Conservation (phyloP, 2,113 vertebrate genomes). For the Furnarius figulus region DNA sequence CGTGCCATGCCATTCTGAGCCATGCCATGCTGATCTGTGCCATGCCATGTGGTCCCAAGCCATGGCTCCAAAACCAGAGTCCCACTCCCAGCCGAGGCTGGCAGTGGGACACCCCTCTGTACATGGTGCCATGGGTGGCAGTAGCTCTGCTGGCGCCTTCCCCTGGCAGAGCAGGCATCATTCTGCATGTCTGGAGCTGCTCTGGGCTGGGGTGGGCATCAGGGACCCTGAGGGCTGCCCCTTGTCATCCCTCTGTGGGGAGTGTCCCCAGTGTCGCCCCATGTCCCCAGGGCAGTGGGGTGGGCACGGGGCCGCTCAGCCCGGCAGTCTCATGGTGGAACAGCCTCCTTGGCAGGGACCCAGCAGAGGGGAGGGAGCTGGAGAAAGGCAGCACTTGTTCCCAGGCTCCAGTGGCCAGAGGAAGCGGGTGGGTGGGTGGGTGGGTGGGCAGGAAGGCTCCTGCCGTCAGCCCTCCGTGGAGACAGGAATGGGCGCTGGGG, state of each 20-base stretch:
- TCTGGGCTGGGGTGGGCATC: accelerated
- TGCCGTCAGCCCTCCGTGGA: neutral
- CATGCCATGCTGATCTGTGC: neutral
- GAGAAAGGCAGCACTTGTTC: conserved; percentile 7
- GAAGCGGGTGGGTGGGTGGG: neutral
- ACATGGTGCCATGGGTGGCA: accelerated
- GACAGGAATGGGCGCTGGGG: neutral
- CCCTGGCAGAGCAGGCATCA: neutral
- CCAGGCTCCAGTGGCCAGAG: neutral
- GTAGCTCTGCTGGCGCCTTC: neutral
- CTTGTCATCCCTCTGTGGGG: accelerated
- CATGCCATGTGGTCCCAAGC: neutral
- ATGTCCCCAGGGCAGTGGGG: neutral
- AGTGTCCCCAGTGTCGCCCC: neutral
- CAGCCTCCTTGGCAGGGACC: neutral
- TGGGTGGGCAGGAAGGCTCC: conserved; percentile 37
- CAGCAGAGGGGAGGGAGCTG: neutral
- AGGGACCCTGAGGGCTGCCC: accelerated
- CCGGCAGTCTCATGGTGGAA: neutral
- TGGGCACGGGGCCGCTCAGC: neutral
- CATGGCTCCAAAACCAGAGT: accelerated
- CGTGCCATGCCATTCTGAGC: neutral
- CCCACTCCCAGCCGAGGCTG: no score
- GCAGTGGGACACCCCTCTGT: neutral
- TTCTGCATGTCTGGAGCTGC: neutral